phyloP scores from a whole-genome alignment of 2,113 vertebrate species.

The Euleptes europaea region DNA sequence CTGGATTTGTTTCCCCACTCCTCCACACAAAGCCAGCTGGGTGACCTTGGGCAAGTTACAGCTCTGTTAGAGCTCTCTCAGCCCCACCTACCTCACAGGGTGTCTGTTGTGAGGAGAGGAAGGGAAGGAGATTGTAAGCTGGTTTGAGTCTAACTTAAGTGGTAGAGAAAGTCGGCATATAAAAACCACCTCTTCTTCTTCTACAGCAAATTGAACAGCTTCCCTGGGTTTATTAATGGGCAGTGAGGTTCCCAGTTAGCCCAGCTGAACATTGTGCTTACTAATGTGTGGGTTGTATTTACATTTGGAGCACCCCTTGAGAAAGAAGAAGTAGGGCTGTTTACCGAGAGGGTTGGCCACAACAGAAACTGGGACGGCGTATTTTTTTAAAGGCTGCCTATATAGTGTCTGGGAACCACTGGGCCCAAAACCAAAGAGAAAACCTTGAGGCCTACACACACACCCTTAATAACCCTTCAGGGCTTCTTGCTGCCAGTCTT shows the following conservation, averaged over 20 bases:
- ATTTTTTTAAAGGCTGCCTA: background rate
- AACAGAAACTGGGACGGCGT: background rate
- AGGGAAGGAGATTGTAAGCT: no score
- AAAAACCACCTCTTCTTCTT: no score
- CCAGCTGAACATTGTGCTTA: background rate
- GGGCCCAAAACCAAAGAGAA: background rate
- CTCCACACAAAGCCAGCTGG: no score
- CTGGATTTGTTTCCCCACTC: no score
- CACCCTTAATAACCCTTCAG: background rate
- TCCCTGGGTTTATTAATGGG: background rate
- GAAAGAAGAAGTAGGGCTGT: background rate
- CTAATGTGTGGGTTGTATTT: background rate
- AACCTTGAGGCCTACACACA: background rate
- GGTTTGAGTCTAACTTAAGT: no score
- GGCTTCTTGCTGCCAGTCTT: background rate
- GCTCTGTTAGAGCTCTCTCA: no score
- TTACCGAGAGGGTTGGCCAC: background rate
- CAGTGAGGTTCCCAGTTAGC: background rate
- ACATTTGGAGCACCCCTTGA: background rate
- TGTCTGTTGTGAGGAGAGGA: no score
- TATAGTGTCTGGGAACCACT: background rate
- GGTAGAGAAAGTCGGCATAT: no score
- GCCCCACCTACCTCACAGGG: no score
- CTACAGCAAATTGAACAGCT: background rate
- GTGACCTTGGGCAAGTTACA: no score